Conservation (phyloP, 2,797 vertebrate genomes). For the Hypotaenidia philippensis region DNA sequence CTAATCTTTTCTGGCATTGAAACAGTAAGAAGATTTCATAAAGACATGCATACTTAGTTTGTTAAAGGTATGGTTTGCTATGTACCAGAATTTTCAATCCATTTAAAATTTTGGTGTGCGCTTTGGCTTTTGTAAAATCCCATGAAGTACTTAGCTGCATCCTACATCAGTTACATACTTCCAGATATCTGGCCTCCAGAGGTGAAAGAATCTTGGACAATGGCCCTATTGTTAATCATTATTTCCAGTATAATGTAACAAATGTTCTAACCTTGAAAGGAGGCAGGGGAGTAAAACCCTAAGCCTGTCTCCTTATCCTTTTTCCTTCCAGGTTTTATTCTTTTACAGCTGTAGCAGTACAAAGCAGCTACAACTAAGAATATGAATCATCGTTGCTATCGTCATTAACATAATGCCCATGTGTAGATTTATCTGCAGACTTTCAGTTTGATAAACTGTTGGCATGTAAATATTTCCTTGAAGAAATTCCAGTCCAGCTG, state of each 20-base stretch:
- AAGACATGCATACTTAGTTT: neutral
- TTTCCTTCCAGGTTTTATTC: slow-evolving; percentile 75
- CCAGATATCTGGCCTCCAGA: slow-evolving; percentile 5
- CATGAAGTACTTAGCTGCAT: neutral
- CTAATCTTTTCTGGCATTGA: neutral
- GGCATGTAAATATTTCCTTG: slow-evolving; percentile 84
- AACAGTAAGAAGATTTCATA: neutral
- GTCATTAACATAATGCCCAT: slow-evolving; percentile 77
- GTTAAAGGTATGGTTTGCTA: neutral
- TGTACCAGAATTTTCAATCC: neutral
- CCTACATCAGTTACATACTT: neutral
- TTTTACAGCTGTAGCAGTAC: slow-evolving; percentile 74
- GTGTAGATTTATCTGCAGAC: slow-evolving; percentile 81
- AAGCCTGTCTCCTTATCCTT: slow-evolving; percentile 45
- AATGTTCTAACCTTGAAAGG: slow-evolving; percentile 54
- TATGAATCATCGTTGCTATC: slow-evolving; percentile 75
- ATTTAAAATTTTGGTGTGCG: neutral
- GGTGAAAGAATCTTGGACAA: slow-evolving; percentile 29
- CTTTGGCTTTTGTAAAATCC: neutral
- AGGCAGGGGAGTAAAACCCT: slow-evolving; percentile 39
- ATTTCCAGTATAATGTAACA: slow-evolving; percentile 37
- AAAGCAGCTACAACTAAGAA: slow-evolving; percentile 55
- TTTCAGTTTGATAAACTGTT: slow-evolving; percentile 85
- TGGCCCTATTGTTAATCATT: slow-evolving; percentile 5
- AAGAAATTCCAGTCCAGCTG: slow-evolving; percentile 86